Evolutionary conservation across 2,113 vertebrate species (phyloP).

Genomic region (Platichthys flesus): DNA sequence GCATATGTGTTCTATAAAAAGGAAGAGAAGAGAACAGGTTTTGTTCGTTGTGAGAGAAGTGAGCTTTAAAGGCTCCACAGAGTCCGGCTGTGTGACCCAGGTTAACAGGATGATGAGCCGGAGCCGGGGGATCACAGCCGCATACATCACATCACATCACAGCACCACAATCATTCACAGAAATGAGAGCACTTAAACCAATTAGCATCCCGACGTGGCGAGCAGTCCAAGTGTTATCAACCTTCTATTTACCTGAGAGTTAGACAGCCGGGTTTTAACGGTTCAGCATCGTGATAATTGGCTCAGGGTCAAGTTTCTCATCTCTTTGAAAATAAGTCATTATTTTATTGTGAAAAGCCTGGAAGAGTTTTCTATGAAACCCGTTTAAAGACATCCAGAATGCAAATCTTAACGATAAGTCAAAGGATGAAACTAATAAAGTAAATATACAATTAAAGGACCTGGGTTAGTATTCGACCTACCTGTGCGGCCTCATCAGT

Average conservation of each 20-base stretch:
- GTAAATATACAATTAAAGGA: slow-evolving; percentile 12
- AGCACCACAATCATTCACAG: slow-evolving; percentile 31
- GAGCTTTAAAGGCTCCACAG: slow-evolving; percentile 21
- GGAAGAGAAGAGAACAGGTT: not conserved
- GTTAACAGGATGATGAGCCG: slow-evolving; percentile 44
- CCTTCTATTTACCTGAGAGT: slow-evolving; percentile 45
- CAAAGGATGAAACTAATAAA: not conserved
- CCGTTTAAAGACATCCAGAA: slow-evolving; percentile 2
- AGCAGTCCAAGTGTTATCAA: slow-evolving; percentile 21
- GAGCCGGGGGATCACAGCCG: slow-evolving; percentile 19
- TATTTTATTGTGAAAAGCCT: not conserved
- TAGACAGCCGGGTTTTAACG: not conserved
- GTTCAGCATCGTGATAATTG: not conserved
- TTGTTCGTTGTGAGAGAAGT: not conserved
- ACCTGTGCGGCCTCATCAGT: slow-evolving; percentile 58
- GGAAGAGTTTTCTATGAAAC: slow-evolving; percentile 27
- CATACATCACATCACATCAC: slow-evolving; percentile 2
- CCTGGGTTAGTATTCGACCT: slow-evolving; percentile 18
- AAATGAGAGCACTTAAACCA: slow-evolving; percentile 47
- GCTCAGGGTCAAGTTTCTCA: slow-evolving; percentile 21
- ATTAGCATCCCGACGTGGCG: slow-evolving; percentile 32
- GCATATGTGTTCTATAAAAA: not conserved
- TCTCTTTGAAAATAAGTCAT: not conserved
- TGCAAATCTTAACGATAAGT: slow-evolving; percentile 1
- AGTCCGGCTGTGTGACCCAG: slow-evolving; percentile 28